Evolutionary conservation across 1,140 invertebrate species (phyloP).

Genomic region (Spodoptera frugiperda): DNA sequence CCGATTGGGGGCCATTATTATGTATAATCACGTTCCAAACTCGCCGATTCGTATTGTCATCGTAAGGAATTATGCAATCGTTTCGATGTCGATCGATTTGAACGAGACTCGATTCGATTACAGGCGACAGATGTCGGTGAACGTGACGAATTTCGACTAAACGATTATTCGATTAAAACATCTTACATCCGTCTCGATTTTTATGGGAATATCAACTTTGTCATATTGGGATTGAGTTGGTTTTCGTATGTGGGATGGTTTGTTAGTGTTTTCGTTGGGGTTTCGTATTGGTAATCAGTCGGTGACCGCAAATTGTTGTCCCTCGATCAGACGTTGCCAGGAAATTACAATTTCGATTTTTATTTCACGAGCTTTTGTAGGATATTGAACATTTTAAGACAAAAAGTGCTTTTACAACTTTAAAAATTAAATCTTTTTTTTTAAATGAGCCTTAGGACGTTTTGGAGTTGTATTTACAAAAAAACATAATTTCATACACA

Average conservation of each 20-base stretch:
- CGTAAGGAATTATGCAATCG: conserved; percentile 80
- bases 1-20: conserved; percentile 65
- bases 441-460: neutral
- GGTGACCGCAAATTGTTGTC: conserved; percentile 85
- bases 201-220: conserved; percentile 52
- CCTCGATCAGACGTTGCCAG: conserved; percentile 80
- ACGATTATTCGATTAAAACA: conserved; percentile 61
- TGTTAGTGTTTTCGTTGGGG: conserved; percentile 64
- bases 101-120: conserved; percentile 78
- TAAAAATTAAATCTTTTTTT: no score
- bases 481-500: no score
- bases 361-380: conserved; percentile 73
- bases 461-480: neutral
- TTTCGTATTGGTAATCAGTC: conserved; percentile 79
- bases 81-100: conserved; percentile 66
- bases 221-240: conserved; percentile 34
- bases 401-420: no score
- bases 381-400: conserved; percentile 11
- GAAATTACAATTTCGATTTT: conserved; percentile 85
- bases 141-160: conserved; percentile 85
- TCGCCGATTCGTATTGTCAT: conserved; percentile 79
- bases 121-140: conserved; percentile 82
- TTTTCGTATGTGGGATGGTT: conserved; percentile 41
- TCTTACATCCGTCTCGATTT: conserved; percentile 41
- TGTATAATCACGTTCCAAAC: conserved; percentile 72